Base-by-base conservation (phyloP, 2,888 invertebrate species). In the Digitonthophagus gazella region DNA sequence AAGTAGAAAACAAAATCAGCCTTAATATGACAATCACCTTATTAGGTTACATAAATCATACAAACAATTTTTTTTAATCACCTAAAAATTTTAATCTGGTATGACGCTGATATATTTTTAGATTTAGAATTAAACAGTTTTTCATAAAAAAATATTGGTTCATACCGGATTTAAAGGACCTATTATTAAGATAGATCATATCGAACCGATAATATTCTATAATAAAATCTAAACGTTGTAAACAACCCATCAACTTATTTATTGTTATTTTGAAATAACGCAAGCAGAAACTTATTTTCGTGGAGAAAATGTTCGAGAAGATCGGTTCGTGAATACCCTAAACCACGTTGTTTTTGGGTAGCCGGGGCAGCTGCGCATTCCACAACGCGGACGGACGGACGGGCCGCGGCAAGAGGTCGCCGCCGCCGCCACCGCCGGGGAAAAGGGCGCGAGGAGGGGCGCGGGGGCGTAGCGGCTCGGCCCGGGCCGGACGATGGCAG, bases 371-470 rank as follows among this genome's bases (percentile, higher is more conserved):
- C 68, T 68, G 74, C 73, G 73, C 70, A 80, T 80, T 80, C 80
- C 78, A 80, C 81, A 79, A 80, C 78, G 85, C 84, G 28, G 28
- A 44, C 28, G 3, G 28, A 3, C 28, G 28, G 28, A 44, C 8
- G 28, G 11, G 11, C 28, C 28, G 28, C 28, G 28, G 11, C 28
- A n/a, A n/a, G n/a, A n/a, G n/a, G n/a, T n/a, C n/a, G n/a, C n/a
- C n/a, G n/a, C n/a, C n/a, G n/a, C n/a, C n/a, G 28, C 6, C 28
- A 11, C 6, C 28, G 28, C 6, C 28, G 28, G 11, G 1, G 28
- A 44, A 44, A 44, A 8, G 28, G 28, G 28, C 1, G 11, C 6
- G 28, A 3, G 11, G 28, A 11, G 28, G 28, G 28, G 11, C 6
- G 28, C 28, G 28, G 28, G 28, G 28, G 28, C 11, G 28, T 2